Evolutionary conservation across 92 coral and sea anemone species (phyloP).

Genomic region (Paragorgia papillata): DNA sequence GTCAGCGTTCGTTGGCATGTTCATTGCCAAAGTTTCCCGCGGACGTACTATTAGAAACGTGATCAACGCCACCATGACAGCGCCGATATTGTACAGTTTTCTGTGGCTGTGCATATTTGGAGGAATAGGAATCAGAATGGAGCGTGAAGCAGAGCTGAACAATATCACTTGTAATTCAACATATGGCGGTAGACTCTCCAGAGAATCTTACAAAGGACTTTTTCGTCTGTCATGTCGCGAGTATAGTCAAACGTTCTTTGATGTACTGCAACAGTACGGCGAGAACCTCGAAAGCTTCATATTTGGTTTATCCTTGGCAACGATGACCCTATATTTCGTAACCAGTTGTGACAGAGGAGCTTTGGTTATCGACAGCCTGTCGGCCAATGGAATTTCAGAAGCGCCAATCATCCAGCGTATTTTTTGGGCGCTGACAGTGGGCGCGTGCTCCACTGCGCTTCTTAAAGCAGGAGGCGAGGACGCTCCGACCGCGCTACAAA

Average conservation of each 20-base stretch:
- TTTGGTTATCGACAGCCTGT: constrained; percentile 38
- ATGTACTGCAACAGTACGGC: constrained; percentile 70
- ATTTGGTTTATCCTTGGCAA: constrained; percentile 31
- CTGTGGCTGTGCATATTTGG: no score
- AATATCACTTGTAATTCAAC: constrained; percentile 67
- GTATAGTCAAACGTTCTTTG: constrained; percentile 73
- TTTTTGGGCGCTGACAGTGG: constrained; percentile 42
- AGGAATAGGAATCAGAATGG: constrained; percentile 85
- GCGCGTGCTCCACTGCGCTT: constrained; percentile 66
- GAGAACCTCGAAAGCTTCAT: constrained; percentile 29
- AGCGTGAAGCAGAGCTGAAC: constrained; percentile 70
- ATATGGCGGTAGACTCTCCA: constrained; percentile 65
- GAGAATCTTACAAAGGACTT: constrained; percentile 59
- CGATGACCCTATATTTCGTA: constrained; percentile 34
- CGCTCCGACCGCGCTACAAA: constrained; percentile 68
- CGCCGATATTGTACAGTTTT: no score
- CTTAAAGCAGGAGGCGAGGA: constrained; percentile 71
- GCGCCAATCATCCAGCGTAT: constrained; percentile 31
- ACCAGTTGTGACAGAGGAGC: constrained; percentile 44
- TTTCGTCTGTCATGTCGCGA: constrained; percentile 78
- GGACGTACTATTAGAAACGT: constrained; percentile 90
- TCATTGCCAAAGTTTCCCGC: constrained; percentile 84
- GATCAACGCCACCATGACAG: no score
- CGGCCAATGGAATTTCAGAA: constrained; percentile 42
- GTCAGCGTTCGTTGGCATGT: constrained; percentile 90